phyloP scores from a whole-genome alignment of 2,113 vertebrate genomes.

The Bubalus kerabau region DNA sequence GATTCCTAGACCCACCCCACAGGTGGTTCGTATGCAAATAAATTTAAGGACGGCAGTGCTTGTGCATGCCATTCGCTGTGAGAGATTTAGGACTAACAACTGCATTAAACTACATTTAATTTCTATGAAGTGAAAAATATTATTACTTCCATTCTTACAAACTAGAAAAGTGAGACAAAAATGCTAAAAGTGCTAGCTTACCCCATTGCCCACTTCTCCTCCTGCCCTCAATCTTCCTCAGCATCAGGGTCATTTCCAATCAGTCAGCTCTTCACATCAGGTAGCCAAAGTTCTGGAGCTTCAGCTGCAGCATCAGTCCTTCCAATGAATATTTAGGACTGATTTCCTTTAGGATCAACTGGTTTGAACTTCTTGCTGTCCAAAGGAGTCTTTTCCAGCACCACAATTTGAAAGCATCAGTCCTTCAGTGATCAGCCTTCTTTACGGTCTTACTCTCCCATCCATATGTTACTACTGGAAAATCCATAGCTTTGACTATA shows the following conservation, averaged over 20 bases:
- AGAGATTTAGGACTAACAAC: not conserved
- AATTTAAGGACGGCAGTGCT: not conserved
- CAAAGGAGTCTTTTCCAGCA: not conserved
- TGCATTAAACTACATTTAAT: not conserved
- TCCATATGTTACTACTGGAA: not conserved
- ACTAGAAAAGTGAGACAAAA: not conserved
- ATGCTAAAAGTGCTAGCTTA: not conserved
- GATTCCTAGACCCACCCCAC: not conserved
- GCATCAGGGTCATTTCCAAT: not conserved
- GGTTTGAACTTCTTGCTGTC: not conserved
- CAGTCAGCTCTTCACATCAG: not conserved
- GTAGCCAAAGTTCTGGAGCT: not conserved
- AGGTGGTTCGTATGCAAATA: not conserved
- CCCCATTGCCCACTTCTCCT: not conserved
- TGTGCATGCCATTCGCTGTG: not conserved
- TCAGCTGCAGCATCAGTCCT: not conserved
- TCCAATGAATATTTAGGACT: not conserved
- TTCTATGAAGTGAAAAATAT: not conserved
- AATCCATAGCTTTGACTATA: not conserved
- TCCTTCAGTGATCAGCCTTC: not conserved
- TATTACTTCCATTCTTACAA: not conserved
- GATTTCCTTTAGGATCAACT: not conserved
- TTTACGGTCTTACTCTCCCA: not conserved
- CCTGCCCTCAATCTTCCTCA: not conserved
- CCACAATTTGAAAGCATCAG: not conserved